Evolutionary conservation across 1,140 invertebrate genomes (phyloP), one percentile per base, ranked within the genome.

Genomic region (Cheumatopsyche charites): DNA sequence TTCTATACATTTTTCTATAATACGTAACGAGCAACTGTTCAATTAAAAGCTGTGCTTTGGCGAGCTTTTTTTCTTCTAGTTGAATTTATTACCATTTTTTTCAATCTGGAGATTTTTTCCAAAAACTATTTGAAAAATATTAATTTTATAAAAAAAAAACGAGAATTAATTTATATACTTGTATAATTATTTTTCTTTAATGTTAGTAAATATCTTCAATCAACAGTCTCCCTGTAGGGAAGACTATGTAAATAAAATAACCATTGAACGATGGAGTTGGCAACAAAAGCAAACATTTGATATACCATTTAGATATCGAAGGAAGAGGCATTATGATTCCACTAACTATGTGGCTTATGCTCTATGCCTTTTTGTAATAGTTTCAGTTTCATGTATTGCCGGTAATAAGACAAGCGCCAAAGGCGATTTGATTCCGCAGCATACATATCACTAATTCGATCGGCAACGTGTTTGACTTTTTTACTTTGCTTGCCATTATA

Each of bases 201-300:
- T 58, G 3, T 23, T 4, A 25, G 13, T 25, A 58, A 58, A 23
- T 58, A 58, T 58, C 55, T 12, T 9, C 21, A 58, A 58, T 58
- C 55, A 25, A 58, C 21, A 58, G 55, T 58, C 23, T 58, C 55
- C 55, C 55, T 58, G 23, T 13, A 58, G 55, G 17, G 23, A 58
- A 21, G 17, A 21, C 21, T 25, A 23, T 25, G 55, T 58, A 58
- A 58, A 58, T 19, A 58, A 58, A 58, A 25, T 58, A 25, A 21
- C 19, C 25, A 58, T 58, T 58, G 55, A 23, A 11, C 55, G 6
- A 36, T 36, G 19, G 55, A 13, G 11, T 11, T 12, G 23, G 55
- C 55, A 58, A 58, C 23, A 58, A 41, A 42, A 63, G 41, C 62
- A 42, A 63, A 63, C 15, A 63, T 63, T 42, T 29, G 62, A 63